These are phyloP conservation scores for Tachyglossus aculeatus DNA, from an alignment of 2,797 vertebrate species.

Conservation along the genomic window DNA sequence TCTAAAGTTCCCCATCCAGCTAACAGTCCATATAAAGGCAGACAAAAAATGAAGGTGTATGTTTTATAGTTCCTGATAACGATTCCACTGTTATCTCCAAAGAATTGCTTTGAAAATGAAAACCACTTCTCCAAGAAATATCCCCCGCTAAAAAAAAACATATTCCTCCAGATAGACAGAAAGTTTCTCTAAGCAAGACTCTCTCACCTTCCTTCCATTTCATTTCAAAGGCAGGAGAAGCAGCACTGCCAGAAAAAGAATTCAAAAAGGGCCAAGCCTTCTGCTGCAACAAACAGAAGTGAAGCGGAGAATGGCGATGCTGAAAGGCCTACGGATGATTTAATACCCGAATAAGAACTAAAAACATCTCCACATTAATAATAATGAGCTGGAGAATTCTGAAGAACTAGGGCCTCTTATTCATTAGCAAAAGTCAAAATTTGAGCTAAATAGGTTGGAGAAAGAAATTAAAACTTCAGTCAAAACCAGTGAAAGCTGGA, in stretches of 20 bases:
- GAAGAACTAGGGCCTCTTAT: slow-evolving; percentile 26
- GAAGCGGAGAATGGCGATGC: slow-evolving; percentile 22
- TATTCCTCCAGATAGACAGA: background rate
- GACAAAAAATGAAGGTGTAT: background rate
- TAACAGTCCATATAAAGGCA: slow-evolving; percentile 3
- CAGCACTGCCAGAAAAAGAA: background rate
- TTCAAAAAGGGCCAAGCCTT: background rate
- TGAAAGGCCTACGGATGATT: slow-evolving; percentile 41
- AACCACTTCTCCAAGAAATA: background rate
- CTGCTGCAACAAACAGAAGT: slow-evolving; percentile 25
- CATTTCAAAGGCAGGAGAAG: background rate
- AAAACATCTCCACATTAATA: slow-evolving; percentile 56
- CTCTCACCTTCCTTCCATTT: background rate
- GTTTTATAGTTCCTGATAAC: slow-evolving; percentile 9
- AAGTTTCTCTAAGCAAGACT: background rate
- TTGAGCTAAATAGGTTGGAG: slow-evolving; percentile 2
- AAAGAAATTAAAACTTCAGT: background rate
- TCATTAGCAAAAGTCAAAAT: slow-evolving; percentile 30
- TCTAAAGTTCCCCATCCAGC: slow-evolving; percentile 19
- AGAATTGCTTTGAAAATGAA: background rate
- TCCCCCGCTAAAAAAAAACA: background rate
- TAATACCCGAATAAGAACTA: slow-evolving; percentile 42
- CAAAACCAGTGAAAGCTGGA: too few relatives aligned
- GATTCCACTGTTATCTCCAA: background rate
- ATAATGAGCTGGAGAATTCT: slow-evolving; percentile 44